Percentiles rank a stretch among this genome's conserved stretches.
phyloP scores from a whole-genome alignment of 2,797 vertebrate genomes.

The Chloroceryle amazona region DNA sequence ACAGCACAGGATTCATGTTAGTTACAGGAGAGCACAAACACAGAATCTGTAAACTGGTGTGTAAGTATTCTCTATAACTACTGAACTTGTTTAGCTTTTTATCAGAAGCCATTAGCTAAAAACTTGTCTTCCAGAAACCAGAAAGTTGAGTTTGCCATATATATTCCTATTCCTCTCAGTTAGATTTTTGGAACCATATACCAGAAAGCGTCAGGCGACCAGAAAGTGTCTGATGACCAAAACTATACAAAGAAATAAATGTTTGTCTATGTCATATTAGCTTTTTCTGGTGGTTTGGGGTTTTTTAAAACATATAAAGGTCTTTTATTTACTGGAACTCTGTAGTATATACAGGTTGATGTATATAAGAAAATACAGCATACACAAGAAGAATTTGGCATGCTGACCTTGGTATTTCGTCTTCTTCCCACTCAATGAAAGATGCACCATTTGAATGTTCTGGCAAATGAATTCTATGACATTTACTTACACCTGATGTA shows the following conservation, averaged over 20 bases:
- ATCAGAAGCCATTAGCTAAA: not conserved
- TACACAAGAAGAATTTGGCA: not conserved
- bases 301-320: not conserved
- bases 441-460: constrained; percentile 82
- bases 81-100: not conserved
- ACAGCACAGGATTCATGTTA: not conserved
- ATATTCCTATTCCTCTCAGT: not conserved
- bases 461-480: constrained; percentile 74
- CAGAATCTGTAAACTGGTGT: not conserved
- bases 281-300: not conserved
- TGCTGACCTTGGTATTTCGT: constrained; percentile 91
- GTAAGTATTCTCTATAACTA: not conserved
- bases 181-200: not conserved
- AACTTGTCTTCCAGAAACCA: not conserved
- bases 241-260: not conserved
- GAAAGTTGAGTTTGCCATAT: not conserved
- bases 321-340: not conserved
- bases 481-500: constrained; percentile 56
- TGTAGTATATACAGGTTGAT: not conserved
- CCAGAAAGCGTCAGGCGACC: not conserved
- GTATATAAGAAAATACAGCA: not conserved
- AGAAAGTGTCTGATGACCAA: not conserved
- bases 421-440: constrained; percentile 89
- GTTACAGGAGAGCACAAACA: not conserved
- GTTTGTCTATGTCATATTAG: not conserved